Base-by-base conservation (phyloP, 2,888 invertebrate species). In the Nymphalis urticae region DNA sequence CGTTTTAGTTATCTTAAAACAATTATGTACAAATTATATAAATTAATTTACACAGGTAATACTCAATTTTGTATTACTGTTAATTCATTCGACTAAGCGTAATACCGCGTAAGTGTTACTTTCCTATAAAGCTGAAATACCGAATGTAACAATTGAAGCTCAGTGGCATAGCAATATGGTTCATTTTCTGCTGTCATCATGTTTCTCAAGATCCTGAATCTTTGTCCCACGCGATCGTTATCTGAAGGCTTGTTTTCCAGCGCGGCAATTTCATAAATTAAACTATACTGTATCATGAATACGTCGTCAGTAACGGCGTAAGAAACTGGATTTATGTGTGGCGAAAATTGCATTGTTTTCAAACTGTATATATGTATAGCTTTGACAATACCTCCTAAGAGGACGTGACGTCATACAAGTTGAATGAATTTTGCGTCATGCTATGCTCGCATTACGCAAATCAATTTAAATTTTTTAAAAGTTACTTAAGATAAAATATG, bases 251-350 rank as follows among this genome's bases (percentile, higher is more conserved):
- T 75, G 78, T 80, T 82, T 83, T 81, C 79, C 76, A 66, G 76
- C 73, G 76, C 75, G 75, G 80, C 82, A 82, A 85, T 85, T 84
- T 85, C 82, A 82, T 84, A 87, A 86, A 87, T 88, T 84, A 86
- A 83, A 81, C 82, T 77, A 70, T 68, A 54, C 27, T 48, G 17
- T 69, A 42, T 48, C 51, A 48, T 54, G 27, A 48, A 50, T 48
- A 71, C 50, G 69, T 70, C 68, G 48, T 73, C 78, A 70, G 75
- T 76, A 73, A 65, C 50, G 32, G 75, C 75, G 74, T 75, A 69
- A 74, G 76, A 73, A 76, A 76, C 75, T 76, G 78, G 75, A 79
- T 77, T 77, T 77, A 75, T 75, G 71, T 48, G 61, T 47, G 58
- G 32, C 32, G 59, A 47, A 68, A 69, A 68, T 59, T 65, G 51